Evolutionary conservation across 2,888 invertebrate genomes (phyloP).

Genomic region (Hirtodrosophila trivittata): DNA sequence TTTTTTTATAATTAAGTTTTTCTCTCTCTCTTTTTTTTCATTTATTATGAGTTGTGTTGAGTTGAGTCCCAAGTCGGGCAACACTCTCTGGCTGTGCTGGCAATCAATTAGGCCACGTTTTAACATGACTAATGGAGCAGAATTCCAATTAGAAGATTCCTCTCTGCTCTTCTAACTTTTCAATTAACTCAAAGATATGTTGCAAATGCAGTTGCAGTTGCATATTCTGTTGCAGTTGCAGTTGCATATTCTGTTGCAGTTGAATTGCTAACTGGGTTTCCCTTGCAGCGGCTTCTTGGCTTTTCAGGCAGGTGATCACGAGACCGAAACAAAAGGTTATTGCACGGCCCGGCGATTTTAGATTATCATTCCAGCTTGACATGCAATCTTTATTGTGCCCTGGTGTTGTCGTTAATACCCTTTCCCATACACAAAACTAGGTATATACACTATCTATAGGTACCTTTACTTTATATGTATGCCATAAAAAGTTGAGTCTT

Average conservation of each 20-base stretch:
- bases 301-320: background rate
- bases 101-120: conserved; percentile 54
- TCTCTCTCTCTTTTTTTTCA: too few relatives aligned
- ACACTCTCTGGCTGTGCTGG: background rate
- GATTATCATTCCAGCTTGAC: conserved; percentile 68
- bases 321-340: conserved; percentile 66
- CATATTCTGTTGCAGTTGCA: conserved; percentile 41
- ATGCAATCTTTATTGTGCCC: conserved; percentile 54
- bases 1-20: conserved; percentile 48
- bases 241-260: conserved; percentile 25
- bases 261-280: conserved; percentile 29
- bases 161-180: conserved; percentile 32
- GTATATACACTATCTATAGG: too few relatives aligned
- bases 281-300: background rate
- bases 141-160: conserved; percentile 20
- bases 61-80: conserved; percentile 6
- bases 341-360: conserved; percentile 65
- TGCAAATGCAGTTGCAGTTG: conserved; percentile 46
- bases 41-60: too few relatives aligned
- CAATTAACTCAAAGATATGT: conserved; percentile 42
- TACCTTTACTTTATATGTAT: too few relatives aligned
- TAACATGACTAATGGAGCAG: conserved; percentile 48
- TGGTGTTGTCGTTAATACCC: too few relatives aligned
- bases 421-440: too few relatives aligned
- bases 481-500: too few relatives aligned